Conservation (phyloP, 2,797 vertebrate species). For the Sebastolobus altivelis region DNA sequence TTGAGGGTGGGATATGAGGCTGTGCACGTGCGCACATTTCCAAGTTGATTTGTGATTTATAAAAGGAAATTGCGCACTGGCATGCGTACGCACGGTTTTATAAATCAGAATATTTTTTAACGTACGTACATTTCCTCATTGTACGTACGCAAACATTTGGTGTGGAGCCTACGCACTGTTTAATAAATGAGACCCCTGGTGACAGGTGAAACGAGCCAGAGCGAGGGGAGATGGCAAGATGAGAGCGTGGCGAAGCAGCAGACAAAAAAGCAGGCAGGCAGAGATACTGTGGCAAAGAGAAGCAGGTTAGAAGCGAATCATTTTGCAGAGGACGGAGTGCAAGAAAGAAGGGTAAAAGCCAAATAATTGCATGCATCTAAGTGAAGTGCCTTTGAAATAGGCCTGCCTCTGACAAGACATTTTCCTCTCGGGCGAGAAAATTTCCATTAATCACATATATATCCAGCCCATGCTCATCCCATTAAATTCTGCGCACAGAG, state of each 20-base stretch:
- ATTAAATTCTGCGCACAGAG: conserved; percentile 37
- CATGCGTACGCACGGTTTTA: too few species aligned
- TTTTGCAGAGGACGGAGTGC: conserved; percentile 41
- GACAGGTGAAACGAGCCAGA: background rate
- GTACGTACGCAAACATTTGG: too few species aligned
- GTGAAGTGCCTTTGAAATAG: conserved; percentile 73
- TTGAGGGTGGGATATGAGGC: too few species aligned
- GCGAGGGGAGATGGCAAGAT: background rate
- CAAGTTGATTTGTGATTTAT: too few species aligned
- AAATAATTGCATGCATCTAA: conserved; percentile 71
- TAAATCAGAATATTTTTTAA: too few species aligned
- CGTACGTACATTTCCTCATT: too few species aligned
- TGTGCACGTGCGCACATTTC: too few species aligned
- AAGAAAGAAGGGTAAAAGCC: conserved; percentile 76
- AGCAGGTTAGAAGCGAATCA: background rate
- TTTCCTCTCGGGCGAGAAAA: conserved; percentile 44
- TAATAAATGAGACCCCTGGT: too few species aligned
- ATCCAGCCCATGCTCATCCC: conserved; percentile 27
- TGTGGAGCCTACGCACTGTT: too few species aligned
- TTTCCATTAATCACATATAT: conserved; percentile 58
- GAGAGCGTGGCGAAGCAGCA: background rate
- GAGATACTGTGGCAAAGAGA: background rate
- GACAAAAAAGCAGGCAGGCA: background rate
- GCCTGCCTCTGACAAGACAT: conserved; percentile 49
- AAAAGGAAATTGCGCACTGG: too few species aligned